Percentiles rank a stretch among this genome's conserved stretches.
Evolutionary conservation across 2,113 vertebrate species (phyloP).

Genomic region (Rhinogobius similis): DNA sequence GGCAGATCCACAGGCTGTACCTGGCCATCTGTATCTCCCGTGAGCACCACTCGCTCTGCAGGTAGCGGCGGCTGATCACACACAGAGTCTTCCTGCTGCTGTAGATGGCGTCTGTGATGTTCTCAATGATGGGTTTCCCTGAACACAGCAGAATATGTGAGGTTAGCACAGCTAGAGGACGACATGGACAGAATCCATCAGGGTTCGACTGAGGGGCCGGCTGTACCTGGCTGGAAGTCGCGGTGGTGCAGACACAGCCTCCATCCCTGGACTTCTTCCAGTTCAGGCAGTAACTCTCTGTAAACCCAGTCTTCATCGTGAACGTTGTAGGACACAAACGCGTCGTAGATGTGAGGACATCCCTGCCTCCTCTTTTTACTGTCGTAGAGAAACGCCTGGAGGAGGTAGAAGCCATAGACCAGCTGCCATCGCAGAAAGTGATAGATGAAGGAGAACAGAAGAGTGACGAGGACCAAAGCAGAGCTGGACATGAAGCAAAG

Average conservation of each 20-base stretch:
- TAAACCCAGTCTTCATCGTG: conserved; percentile 78
- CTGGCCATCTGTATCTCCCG: conserved; percentile 79
- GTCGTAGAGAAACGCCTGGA: conserved; percentile 70
- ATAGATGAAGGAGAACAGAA: conserved; percentile 62
- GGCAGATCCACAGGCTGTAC: conserved; percentile 23
- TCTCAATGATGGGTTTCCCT: conserved; percentile 77
- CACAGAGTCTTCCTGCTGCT: conserved; percentile 80
- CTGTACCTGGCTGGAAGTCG: conserved; percentile 78
- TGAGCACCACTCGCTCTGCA: conserved; percentile 81
- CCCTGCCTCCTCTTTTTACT: conserved; percentile 44
- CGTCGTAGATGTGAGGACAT: conserved; percentile 67
- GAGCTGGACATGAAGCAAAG: conserved; percentile 62
- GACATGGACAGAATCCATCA: background rate
- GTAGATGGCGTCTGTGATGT: conserved; percentile 79
- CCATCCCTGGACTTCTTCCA: conserved; percentile 77
- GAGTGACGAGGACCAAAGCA: conserved; percentile 25
- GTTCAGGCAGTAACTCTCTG: conserved; percentile 67
- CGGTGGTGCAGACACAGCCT: conserved; percentile 80
- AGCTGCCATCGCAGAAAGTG: conserved; percentile 71
- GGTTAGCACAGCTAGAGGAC: background rate
- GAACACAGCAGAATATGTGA: conserved; percentile 3
- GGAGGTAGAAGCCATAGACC: conserved; percentile 72
- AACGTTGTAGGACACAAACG: conserved; percentile 79
- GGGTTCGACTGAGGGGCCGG: background rate
- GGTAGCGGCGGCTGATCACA: conserved; percentile 74